These are phyloP conservation scores for Chaetodon trifasciatus DNA, from an alignment of 2,797 vertebrate genomes.

Conservation along the genomic window DNA sequence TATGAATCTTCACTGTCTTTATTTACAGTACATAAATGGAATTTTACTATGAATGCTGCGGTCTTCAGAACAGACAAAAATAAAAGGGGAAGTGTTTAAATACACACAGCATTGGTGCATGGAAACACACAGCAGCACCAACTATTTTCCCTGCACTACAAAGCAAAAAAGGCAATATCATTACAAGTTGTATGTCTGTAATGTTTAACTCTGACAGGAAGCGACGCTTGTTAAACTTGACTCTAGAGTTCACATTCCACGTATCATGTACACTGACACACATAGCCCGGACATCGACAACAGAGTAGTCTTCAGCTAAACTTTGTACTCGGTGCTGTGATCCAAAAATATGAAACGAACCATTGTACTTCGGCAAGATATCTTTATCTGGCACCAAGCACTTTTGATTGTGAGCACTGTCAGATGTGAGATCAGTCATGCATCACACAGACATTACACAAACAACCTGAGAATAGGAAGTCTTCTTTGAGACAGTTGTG, in stretches of 20 bases:
- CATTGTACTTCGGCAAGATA: conserved; percentile 37
- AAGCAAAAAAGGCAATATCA: conserved; percentile 52
- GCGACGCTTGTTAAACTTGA: conserved; percentile 46
- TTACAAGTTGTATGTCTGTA: conserved; percentile 46
- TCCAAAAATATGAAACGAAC: conserved; percentile 71
- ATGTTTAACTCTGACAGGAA: conserved; percentile 56
- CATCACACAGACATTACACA: conserved; percentile 69
- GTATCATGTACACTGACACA: conserved; percentile 66
- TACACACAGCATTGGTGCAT: conserved; percentile 45
- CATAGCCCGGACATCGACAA: conserved; percentile 50
- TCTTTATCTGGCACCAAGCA: conserved; percentile 73
- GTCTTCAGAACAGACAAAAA: conserved; percentile 59
- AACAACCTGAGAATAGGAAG: conserved; percentile 84
- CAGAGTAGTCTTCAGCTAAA: conserved; percentile 30
- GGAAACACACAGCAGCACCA: conserved; percentile 38
- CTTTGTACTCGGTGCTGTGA: conserved; percentile 58
- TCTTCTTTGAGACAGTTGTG: conserved; percentile 77
- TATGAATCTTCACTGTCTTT: conserved; percentile 69
- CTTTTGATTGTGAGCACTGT: conserved; percentile 66
- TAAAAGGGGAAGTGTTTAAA: conserved; percentile 38
- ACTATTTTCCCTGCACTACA: conserved; percentile 47
- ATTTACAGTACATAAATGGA: conserved; percentile 87
- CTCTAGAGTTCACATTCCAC: conserved; percentile 65
- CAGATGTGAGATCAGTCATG: conserved; percentile 60
- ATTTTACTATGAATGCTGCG: conserved; percentile 61